Percentiles rank a stretch among this genome's conserved stretches.
phyloP scores from a whole-genome alignment of 2,888 invertebrate species.

The Notodonta dromedarius region DNA sequence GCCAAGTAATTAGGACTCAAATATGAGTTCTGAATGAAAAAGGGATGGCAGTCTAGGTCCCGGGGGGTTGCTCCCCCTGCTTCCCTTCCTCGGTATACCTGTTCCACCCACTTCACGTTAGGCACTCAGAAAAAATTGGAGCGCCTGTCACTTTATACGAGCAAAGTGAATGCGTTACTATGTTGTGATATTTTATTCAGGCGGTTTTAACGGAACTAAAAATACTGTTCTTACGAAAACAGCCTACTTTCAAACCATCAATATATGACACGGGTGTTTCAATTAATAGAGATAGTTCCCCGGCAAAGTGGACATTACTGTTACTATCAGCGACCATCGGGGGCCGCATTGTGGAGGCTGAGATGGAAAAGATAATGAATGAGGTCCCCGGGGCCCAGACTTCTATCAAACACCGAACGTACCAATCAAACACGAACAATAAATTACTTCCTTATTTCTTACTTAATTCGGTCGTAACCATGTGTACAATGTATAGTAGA shows the following conservation, averaged over 20 bases:
- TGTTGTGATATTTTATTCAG: no score
- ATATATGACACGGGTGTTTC: conserved; percentile 8
- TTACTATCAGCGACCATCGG: conserved; percentile 31
- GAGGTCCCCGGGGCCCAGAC: conserved; percentile 42
- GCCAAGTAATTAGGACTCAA: no score
- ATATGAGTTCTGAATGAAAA: no score
- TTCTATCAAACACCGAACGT: conserved; percentile 25
- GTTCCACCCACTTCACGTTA: no score
- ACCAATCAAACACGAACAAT: conserved; percentile 37
- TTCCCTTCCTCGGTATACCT: no score
- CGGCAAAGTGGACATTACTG: conserved; percentile 14
- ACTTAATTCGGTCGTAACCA: conserved; percentile 10
- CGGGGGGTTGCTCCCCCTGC: no score
- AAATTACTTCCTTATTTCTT: conserved; percentile 50
- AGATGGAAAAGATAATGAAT: conserved; percentile 52
- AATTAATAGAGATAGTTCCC: conserved; percentile 26
- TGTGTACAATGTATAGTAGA: not conserved
- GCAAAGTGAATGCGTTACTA: no score
- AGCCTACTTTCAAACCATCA: not conserved
- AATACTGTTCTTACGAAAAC: no score
- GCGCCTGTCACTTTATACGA: no score
- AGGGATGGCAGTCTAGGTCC: no score
- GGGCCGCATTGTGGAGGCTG: conserved; percentile 21
- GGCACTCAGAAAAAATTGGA: no score
- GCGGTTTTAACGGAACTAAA: no score